A percentile compares a stretch with the other conserved stretches of the same genome.
These are phyloP conservation scores for Cuculus canorus DNA, from an alignment of 2,797 vertebrate genomes.

Conservation along the genomic window DNA sequence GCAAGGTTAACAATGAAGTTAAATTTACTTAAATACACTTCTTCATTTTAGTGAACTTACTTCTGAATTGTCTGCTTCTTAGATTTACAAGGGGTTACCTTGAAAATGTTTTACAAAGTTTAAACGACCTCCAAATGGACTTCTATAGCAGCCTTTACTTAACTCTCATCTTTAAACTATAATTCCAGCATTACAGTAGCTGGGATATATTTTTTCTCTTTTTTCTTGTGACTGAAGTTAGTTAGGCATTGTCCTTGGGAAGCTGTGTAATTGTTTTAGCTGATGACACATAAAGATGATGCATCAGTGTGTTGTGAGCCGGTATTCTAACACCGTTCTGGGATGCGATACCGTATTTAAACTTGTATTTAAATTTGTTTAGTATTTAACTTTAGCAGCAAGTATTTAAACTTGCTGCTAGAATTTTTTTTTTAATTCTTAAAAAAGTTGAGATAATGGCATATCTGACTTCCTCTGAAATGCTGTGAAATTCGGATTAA, in stretches of 20 bases:
- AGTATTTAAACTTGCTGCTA: not conserved
- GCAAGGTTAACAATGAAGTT: not conserved
- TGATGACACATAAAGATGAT: not conserved
- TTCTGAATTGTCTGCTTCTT: not conserved
- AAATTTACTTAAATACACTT: not conserved
- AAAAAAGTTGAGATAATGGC: not conserved
- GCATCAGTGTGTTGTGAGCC: not conserved
- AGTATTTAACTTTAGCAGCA: too few species aligned
- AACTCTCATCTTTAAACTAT: not conserved
- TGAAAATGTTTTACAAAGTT: not conserved
- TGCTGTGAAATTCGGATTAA: too few species aligned
- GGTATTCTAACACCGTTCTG: not conserved
- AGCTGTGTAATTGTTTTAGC: not conserved
- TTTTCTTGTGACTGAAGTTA: not conserved
- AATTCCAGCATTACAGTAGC: conserved; percentile 5
- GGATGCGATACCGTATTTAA: not conserved
- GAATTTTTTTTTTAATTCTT: not conserved
- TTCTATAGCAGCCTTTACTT: not conserved
- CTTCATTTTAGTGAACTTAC: not conserved
- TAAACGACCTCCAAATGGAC: not conserved
- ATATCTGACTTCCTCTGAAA: not conserved
- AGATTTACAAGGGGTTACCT: too few species aligned
- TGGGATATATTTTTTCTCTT: not conserved
- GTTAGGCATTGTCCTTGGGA: not conserved
- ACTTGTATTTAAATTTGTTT: too few species aligned